A percentile compares a stretch with the other conserved stretches of the same genome.
These are phyloP conservation scores for Etheostoma nigrum DNA, from an alignment of 2,797 vertebrate species.

Conservation along the genomic window DNA sequence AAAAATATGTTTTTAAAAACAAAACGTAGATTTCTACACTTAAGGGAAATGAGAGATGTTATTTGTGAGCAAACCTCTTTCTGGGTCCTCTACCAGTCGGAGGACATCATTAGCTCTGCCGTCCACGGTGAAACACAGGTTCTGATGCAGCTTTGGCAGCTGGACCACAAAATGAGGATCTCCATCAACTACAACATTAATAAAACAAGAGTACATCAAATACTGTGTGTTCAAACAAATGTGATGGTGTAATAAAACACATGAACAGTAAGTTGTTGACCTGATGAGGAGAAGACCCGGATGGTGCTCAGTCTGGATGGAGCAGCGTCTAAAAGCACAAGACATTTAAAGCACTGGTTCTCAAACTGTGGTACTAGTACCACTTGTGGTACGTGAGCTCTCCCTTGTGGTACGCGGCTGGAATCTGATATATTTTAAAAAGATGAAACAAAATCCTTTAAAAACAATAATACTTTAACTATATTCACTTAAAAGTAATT, in stretches of 20 bases:
- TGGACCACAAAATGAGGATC: constrained; percentile 91
- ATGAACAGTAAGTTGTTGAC: constrained; percentile 53
- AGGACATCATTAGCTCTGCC: constrained; percentile 85
- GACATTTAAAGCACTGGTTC: constrained; percentile 51
- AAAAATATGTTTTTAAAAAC: no score
- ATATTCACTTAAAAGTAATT: no score
- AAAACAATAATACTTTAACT: no score
- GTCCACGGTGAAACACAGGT: constrained; percentile 89
- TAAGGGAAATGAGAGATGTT: neutral
- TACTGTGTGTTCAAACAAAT: neutral
- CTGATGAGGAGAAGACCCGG: constrained; percentile 83
- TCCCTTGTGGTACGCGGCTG: no score
- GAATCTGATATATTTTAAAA: no score
- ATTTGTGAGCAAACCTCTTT: constrained; percentile 58
- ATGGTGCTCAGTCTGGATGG: constrained; percentile 65
- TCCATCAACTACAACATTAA: constrained; percentile 85
- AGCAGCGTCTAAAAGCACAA: constrained; percentile 75
- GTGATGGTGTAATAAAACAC: neutral
- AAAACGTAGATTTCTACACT: neutral
- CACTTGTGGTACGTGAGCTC: no score
- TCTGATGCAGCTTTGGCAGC: constrained; percentile 82
- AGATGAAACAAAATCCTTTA: no score
- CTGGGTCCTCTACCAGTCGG: constrained; percentile 86
- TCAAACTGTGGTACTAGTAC: no score
- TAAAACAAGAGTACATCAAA: neutral